Conservation (phyloP, 2,888 invertebrate genomes). For the Melieria omissa region DNA sequence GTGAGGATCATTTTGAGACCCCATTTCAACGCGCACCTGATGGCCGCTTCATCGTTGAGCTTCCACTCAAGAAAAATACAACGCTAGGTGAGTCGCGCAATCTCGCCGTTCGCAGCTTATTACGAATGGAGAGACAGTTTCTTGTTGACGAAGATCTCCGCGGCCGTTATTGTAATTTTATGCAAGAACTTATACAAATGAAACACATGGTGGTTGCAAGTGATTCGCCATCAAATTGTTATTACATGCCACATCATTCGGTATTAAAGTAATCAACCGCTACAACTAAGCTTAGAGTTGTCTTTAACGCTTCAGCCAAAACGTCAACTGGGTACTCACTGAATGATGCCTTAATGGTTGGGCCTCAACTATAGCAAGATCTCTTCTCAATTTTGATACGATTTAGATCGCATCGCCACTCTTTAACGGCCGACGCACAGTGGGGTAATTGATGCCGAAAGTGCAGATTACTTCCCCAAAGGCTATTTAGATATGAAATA, state of each 20-base stretch:
- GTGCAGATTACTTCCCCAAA: too few species aligned
- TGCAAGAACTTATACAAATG: conserved; percentile 19
- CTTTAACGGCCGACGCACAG: conserved; percentile 29
- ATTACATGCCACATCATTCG: conserved; percentile 11
- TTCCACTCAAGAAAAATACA: conserved; percentile 3
- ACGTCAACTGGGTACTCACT: conserved; percentile 3
- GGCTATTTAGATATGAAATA: too few species aligned
- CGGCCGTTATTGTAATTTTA: neutral
- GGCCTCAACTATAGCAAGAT: conserved; percentile 16
- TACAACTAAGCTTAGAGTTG: neutral
- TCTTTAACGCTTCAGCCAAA: conserved; percentile 8
- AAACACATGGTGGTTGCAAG: conserved; percentile 15
- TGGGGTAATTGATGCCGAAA: too few species aligned
- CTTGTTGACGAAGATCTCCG: neutral
- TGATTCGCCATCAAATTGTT: neutral
- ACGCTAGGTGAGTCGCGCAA: conserved; percentile 3
- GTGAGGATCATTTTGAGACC: conserved; percentile 31
- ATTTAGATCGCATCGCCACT: conserved; percentile 20
- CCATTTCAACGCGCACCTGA: conserved; percentile 15
- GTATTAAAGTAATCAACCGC: neutral
- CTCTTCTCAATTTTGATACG: conserved; percentile 16
- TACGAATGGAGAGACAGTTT: conserved; percentile 16
- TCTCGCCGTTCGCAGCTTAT: neutral
- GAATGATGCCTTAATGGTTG: conserved; percentile 15
- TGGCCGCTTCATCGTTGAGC: conserved; percentile 24